Evolutionary conservation across 2,888 invertebrate species (phyloP).

Genomic region (Thysanoteuthis rhombus): DNA sequence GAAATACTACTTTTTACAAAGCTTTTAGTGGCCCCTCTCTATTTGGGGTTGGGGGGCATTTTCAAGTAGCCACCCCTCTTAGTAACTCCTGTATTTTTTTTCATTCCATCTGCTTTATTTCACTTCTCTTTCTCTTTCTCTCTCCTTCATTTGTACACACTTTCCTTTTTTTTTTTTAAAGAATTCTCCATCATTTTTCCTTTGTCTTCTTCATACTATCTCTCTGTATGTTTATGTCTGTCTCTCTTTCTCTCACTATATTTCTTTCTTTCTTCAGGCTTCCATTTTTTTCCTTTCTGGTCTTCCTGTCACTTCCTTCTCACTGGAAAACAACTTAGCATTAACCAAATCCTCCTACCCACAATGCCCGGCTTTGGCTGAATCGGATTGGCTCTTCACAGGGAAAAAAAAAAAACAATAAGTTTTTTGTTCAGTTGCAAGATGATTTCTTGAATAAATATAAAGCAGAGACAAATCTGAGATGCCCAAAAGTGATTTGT

Average conservation of each 20-base stretch:
- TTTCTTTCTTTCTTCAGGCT: not conserved
- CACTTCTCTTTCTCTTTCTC: too few species aligned
- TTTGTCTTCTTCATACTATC: too few species aligned
- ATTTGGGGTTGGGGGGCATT: too few species aligned
- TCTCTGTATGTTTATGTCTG: not conserved
- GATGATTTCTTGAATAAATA: not conserved
- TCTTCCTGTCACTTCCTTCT: too few species aligned
- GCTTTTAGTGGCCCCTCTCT: too few species aligned
- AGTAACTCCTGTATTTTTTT: too few species aligned
- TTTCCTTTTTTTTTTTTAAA: too few species aligned
- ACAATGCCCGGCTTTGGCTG: not conserved
- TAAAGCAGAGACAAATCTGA: not conserved
- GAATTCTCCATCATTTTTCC: too few species aligned
- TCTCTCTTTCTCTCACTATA: not conserved
- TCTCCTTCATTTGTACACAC: too few species aligned
- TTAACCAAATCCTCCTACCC: not conserved
- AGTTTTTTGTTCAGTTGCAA: not conserved
- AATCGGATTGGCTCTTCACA: slow-evolving; percentile 12
- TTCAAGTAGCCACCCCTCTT: too few species aligned
- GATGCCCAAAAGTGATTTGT: not conserved
- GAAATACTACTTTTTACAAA: too few species aligned
- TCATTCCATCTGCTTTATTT: too few species aligned
- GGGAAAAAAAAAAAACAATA: not conserved
- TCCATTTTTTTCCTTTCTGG: not conserved
- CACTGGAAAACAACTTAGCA: not conserved